phyloP scores from a whole-genome alignment of 2,888 invertebrate species.

The Phyllotreta striolata region DNA sequence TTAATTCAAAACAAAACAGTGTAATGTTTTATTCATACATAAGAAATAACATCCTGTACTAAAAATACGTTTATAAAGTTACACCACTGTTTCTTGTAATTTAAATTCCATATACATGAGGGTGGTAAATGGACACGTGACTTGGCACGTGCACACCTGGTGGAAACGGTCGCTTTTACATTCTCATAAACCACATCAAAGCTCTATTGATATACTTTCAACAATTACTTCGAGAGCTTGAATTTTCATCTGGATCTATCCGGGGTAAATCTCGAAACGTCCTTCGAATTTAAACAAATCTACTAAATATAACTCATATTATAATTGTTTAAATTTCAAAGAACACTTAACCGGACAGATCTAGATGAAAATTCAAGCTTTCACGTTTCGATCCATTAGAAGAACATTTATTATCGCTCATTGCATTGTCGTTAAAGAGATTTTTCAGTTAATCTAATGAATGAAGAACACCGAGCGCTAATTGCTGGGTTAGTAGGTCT shows the following conservation, averaged over 20 bases:
- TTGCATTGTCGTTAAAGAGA: slow-evolving; percentile 14
- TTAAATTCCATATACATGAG: slow-evolving; percentile 26
- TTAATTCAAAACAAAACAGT: too few species aligned
- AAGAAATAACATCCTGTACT: too few species aligned
- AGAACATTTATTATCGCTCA: neutral
- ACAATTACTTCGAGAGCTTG: neutral
- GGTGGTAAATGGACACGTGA: slow-evolving; percentile 33
- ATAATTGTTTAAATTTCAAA: too few species aligned
- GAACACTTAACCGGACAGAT: too few species aligned
- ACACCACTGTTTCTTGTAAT: slow-evolving; percentile 4
- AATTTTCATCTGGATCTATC: too few species aligned
- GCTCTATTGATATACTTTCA: neutral
- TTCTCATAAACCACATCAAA: neutral
- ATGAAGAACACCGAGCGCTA: neutral
- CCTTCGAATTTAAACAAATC: too few species aligned
- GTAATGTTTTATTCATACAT: too few species aligned
- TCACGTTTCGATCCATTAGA: too few species aligned
- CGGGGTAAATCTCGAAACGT: too few species aligned
- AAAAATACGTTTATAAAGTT: slow-evolving; percentile 3
- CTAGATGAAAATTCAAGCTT: too few species aligned
- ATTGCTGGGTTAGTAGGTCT: slow-evolving; percentile 30
- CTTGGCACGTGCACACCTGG: slow-evolving; percentile 38
- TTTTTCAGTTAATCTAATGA: slow-evolving; percentile 24
- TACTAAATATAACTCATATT: too few species aligned
- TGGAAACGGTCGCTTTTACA: slow-evolving; percentile 26